Evolutionary conservation across 2,797 vertebrate genomes (phyloP).

Genomic region (Apogon talboti): DNA sequence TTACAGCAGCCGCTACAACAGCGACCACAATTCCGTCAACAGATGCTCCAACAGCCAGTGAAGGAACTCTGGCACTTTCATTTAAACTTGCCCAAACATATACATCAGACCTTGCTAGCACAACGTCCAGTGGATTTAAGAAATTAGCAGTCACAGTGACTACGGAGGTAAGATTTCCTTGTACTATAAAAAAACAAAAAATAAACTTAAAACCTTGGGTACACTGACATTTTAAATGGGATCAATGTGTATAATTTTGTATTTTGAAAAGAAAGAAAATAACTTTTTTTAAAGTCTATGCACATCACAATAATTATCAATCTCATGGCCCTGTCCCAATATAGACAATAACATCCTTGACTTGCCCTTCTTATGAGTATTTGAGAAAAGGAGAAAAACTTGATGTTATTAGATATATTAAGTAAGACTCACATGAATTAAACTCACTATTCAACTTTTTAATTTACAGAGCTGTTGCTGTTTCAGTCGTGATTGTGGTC

Average conservation of each 20-base stretch:
- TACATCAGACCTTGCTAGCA: slow-evolving; percentile 1
- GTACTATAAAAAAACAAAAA: not conserved
- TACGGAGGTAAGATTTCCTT: slow-evolving; percentile 42
- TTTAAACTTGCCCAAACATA: slow-evolving; percentile 43
- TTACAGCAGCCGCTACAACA: not conserved
- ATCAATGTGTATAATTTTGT: not conserved
- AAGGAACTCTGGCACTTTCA: slow-evolving; percentile 31
- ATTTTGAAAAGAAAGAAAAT: not conserved
- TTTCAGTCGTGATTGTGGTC: not conserved
- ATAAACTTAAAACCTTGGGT: too few species aligned
- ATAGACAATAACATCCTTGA: too few species aligned
- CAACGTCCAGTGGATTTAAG: slow-evolving; percentile 17
- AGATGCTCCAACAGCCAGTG: slow-evolving; percentile 26
- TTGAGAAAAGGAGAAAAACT: too few species aligned
- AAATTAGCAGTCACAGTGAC: slow-evolving; percentile 20
- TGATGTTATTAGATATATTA: too few species aligned
- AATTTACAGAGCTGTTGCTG: too few species aligned
- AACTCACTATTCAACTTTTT: too few species aligned
- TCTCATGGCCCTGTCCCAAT: too few species aligned
- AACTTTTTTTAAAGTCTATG: too few species aligned
- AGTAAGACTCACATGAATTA: too few species aligned
- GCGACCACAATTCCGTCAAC: slow-evolving; percentile 14
- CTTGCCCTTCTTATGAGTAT: too few species aligned
- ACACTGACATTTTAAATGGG: too few species aligned
- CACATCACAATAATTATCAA: too few species aligned